A percentile compares a stretch with the other conserved stretches of the same genome.
phyloP scores from a whole-genome alignment of 2,888 invertebrate genomes.

The Anagyrus pseudococci region DNA sequence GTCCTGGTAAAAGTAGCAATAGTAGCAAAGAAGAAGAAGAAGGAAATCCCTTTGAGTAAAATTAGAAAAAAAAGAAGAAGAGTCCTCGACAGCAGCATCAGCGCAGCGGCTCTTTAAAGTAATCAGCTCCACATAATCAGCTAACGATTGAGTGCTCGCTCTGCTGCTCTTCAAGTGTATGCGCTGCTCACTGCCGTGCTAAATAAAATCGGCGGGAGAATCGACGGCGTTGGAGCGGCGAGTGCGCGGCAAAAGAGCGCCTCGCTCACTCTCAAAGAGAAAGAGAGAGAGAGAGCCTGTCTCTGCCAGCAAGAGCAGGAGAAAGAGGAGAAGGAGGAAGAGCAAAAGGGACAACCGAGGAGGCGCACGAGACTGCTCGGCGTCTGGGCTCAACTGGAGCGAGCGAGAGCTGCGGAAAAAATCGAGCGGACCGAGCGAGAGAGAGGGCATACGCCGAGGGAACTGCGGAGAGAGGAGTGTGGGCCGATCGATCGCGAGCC shows the following conservation, averaged over 20 bases:
- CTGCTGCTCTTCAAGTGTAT: no score
- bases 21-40: no score
- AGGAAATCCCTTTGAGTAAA: no score
- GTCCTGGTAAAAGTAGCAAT: no score
- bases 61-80: no score
- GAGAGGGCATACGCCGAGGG: neutral
- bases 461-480: conserved; percentile 5
- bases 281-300: no score
- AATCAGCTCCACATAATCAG: conserved; percentile 19
- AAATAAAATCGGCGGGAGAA: conserved; percentile 24
- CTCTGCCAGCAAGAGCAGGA: conserved; percentile 5
- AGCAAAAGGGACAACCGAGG: neutral
- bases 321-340: no score
- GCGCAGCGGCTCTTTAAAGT: conserved; percentile 7
- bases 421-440: conserved; percentile 2
- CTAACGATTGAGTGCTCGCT: conserved; percentile 4
- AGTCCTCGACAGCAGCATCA: no score
- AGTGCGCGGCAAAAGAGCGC: neutral
- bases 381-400: conserved; percentile 38
- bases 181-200: no score
- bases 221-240: neutral
- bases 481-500: conserved; percentile 44
- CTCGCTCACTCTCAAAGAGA: neutral
- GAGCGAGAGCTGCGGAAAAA: neutral
- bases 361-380: conserved; percentile 42